Base-by-base conservation (phyloP, 2,797 vertebrate genomes). In the Hyperoplus lanceolatus region DNA sequence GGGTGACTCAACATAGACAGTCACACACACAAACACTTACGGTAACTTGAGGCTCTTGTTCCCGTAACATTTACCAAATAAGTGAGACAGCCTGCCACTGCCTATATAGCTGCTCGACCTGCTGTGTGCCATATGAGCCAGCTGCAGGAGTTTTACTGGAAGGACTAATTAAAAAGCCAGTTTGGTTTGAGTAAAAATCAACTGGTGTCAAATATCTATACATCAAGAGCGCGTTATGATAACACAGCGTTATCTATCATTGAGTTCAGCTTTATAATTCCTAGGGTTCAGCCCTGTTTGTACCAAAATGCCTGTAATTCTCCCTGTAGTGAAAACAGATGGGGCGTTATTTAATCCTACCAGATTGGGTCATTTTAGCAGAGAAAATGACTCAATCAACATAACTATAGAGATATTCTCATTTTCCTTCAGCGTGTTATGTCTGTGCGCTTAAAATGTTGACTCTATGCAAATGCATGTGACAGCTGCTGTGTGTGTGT, bases 21-120 rank as follows among this genome's bases (percentile, higher is more conserved):
- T 29, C 29, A 29, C 45, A 21, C 75, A 42, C 70, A 80, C n/a
- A 90, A 90, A 85, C 80, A 82, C 67, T 95, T 92, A 86, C 89
- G n/a, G 84, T 90, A 93, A 94, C 77, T 80, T 68, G 1, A 69
- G 53, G 70, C 77, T 62, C 54, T 70, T 53, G 54, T 94, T 93
- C 86, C 84, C 43, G 79, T 87, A 91, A 90, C 51, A 60, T 82
- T 79, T 75, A 29, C 59, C 39, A 87, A 79, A 85, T 72, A 80
- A 77, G 68, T 55, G 64, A 76, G 71, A 78, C 51, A 16, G 54
- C 64, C 50, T 81, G 41, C 57, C 70, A 74, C 68, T 66, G 61
- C 62, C 59, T 88, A 61, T 58, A 61, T 58, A 51, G 71, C 46
- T 64, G 71, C 63, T 67, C 16, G 54, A 70, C 65, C 45, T 48